These are phyloP conservation scores for Nasonia giraulti DNA, from an alignment of 1,140 invertebrate genomes.

Conservation along the genomic window DNA sequence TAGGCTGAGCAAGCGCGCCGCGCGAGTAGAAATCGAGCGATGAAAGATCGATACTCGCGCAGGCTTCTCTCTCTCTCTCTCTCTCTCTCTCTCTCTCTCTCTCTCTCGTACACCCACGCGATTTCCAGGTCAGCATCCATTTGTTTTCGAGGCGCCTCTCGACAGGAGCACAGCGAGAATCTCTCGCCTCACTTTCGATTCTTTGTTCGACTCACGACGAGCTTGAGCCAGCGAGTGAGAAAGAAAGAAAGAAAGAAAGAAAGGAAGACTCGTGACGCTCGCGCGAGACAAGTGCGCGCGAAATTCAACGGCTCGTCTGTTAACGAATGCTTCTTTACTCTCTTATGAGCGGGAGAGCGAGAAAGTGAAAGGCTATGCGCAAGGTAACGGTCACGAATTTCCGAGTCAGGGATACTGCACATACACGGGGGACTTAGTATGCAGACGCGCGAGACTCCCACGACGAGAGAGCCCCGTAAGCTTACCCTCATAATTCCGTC, in stretches of 20 bases:
- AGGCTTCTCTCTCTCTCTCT: neutral
- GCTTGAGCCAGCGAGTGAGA: neutral
- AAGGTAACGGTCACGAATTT: slow-evolving; percentile 50
- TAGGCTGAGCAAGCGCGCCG: neutral
- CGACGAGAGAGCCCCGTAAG: neutral
- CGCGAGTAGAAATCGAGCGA: neutral
- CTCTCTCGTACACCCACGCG: neutral
- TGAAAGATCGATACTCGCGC: slow-evolving; percentile 26
- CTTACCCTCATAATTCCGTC: slow-evolving; percentile 37
- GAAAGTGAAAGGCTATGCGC: slow-evolving; percentile 47
- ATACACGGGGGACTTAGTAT: neutral
- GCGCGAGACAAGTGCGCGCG: slow-evolving; percentile 33
- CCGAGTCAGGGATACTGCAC: neutral
- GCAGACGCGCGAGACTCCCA: neutral
- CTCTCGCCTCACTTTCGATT: slow-evolving; percentile 47
- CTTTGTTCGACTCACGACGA: slow-evolving; percentile 36
- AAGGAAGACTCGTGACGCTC: slow-evolving; percentile 29
- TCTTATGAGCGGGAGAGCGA: slow-evolving; percentile 1
- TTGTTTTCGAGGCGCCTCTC: slow-evolving; percentile 36
- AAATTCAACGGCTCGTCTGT: slow-evolving; percentile 23
- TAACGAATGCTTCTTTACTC: neutral
- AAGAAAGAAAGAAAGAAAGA: slow-evolving; percentile 10
- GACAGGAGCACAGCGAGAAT: neutral
- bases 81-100: neutral
- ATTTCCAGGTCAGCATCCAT: slow-evolving; percentile 47